Percentiles rank a stretch among this genome's conserved stretches.
Conservation (phyloP, 2,797 vertebrate genomes). For the Hybognathus amarus region DNA sequence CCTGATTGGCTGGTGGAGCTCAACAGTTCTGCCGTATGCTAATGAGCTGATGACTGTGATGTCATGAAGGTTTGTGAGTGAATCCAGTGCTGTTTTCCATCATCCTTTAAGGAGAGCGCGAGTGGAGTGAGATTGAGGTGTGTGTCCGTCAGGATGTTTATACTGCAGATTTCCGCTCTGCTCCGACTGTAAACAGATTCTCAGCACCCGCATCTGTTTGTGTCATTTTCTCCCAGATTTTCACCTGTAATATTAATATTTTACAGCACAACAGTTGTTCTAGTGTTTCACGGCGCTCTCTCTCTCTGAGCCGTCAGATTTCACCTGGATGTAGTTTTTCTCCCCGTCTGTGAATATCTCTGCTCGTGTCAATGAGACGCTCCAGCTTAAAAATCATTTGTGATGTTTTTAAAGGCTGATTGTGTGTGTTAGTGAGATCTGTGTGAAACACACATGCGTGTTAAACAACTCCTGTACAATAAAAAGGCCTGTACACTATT, state of each 20-base stretch:
- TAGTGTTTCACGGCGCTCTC: background rate
- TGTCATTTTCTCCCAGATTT: background rate
- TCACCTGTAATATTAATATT: background rate
- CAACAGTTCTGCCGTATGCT: background rate
- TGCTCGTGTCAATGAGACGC: too few relatives aligned
- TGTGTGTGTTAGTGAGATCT: too few relatives aligned
- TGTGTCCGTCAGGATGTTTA: slow-evolving; percentile 22
- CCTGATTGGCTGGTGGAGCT: background rate
- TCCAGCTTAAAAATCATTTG: too few relatives aligned
- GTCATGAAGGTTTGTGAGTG: background rate
- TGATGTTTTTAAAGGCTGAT: too few relatives aligned
- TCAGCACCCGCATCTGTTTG: background rate
- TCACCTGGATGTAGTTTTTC: background rate
- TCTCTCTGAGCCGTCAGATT: background rate
- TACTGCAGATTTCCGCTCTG: background rate
- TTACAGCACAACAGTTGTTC: background rate
- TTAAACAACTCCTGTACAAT: too few relatives aligned
- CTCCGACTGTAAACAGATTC: slow-evolving; percentile 9
- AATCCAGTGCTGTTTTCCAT: background rate
- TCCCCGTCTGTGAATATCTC: too few relatives aligned
- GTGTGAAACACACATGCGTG: too few relatives aligned
- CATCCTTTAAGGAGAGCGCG: background rate
- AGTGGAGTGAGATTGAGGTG: background rate
- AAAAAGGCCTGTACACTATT: too few relatives aligned
- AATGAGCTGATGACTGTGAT: background rate